Conservation (phyloP, 2,888 invertebrate genomes). For the Aspidiotus destructor region DNA sequence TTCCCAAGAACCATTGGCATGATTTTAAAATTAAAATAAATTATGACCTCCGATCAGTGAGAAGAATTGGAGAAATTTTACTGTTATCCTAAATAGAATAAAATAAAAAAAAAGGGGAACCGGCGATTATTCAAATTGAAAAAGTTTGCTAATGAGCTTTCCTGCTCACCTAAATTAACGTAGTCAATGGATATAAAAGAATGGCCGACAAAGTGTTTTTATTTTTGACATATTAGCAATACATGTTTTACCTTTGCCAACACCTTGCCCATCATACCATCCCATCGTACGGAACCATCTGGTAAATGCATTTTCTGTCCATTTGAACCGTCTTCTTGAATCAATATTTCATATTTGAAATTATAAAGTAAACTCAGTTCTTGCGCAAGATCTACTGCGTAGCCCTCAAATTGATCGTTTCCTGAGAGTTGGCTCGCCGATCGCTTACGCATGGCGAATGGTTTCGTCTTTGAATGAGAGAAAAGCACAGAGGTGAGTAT, state of each 20-base stretch:
- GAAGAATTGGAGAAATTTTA: no score
- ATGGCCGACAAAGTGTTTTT: no score
- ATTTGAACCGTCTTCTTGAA: constrained; percentile 40
- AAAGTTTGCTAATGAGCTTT: no score
- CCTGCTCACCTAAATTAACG: no score
- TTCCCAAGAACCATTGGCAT: no score
- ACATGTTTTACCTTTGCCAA: constrained; percentile 41
- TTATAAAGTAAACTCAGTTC: constrained; percentile 50
- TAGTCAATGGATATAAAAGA: no score
- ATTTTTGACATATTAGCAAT: no score
- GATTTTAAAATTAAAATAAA: no score
- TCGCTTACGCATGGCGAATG: constrained; percentile 55
- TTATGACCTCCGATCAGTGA: background rate
- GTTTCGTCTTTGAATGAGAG: constrained; percentile 48
- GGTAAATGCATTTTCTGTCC: constrained; percentile 49
- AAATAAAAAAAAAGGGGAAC: no score
- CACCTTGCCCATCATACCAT: constrained; percentile 44
- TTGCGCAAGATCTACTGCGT: constrained; percentile 54
- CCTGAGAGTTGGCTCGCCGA: constrained; percentile 44
- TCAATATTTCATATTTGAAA: constrained; percentile 52
- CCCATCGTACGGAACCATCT: constrained; percentile 60
- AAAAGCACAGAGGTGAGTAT: background rate
- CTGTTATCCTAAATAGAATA: no score
- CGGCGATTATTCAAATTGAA: no score
- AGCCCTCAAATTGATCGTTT: constrained; percentile 54